A percentile compares a stretch with the other conserved stretches of the same genome.
These are phyloP conservation scores for Cichlasoma orientale DNA, from an alignment of 2,797 vertebrate species.

Conservation along the genomic window DNA sequence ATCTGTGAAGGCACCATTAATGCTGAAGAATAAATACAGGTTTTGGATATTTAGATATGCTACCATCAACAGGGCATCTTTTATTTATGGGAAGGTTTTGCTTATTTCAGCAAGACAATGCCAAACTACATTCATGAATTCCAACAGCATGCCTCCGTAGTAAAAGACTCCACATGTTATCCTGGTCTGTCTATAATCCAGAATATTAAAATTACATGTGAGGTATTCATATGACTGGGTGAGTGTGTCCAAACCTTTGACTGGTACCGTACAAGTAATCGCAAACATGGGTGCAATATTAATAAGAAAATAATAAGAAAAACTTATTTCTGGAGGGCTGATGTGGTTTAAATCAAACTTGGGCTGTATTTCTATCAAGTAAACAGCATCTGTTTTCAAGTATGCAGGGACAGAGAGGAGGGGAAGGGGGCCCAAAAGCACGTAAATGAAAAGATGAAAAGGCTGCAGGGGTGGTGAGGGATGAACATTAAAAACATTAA, in stretches of 20 bases:
- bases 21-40: not conserved
- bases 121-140: not conserved
- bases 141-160: not conserved
- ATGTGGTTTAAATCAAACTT: conserved; percentile 47
- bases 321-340: conserved; percentile 11
- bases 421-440: conserved; percentile 35
- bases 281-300: conserved; percentile 8
- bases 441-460: conserved; percentile 73
- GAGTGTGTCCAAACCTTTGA: too few species aligned
- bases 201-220: not conserved
- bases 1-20: not conserved
- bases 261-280: not conserved
- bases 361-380: conserved; percentile 40
- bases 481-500: conserved; percentile 75
- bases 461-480: conserved; percentile 60
- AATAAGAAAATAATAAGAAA: conserved; percentile 15
- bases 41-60: not conserved
- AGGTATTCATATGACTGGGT: too few species aligned
- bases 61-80: not conserved
- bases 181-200: not conserved
- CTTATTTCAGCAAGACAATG: not conserved
- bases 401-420: conserved; percentile 24
- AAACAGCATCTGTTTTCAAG: conserved; percentile 48
- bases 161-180: not conserved
- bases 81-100: not conserved